phyloP scores from a whole-genome alignment of 1,140 invertebrate genomes.

The Orussus abietinus region DNA sequence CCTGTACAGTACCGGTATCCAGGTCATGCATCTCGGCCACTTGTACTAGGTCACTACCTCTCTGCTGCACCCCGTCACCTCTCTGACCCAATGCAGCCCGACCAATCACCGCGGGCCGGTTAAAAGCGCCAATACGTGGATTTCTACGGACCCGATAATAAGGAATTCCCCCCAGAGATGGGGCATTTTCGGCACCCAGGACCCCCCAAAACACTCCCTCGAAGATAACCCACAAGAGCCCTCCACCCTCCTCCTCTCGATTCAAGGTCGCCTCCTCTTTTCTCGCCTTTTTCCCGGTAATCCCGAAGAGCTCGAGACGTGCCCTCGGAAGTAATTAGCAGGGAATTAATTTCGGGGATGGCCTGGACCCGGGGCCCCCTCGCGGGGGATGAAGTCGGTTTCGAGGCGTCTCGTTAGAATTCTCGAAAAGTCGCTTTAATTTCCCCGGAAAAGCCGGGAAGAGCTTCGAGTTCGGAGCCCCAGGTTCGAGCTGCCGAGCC shows the following conservation, averaged over 20 bases:
- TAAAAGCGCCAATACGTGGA: neutral
- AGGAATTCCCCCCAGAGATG: no score
- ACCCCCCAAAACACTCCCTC: neutral
- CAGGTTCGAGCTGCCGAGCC: no score
- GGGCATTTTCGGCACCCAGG: constrained; percentile 2
- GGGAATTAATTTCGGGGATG: no score
- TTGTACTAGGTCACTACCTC: constrained; percentile 45
- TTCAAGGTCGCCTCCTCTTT: neutral
- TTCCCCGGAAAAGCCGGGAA: no score
- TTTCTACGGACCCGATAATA: no score
- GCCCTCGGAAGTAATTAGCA: no score
- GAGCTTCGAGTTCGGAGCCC: no score
- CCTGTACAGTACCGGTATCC: constrained; percentile 44
- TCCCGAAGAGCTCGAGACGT: no score
- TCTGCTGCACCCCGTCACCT: constrained; percentile 15
- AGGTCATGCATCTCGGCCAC: constrained; percentile 49
- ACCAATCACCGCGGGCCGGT: neutral
- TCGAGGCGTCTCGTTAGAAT: no score
- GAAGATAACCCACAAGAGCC: neutral
- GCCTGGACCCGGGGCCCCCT: no score
- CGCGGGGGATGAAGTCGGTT: no score
- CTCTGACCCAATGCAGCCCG: constrained; percentile 5
- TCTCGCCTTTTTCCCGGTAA: constrained; percentile 4
- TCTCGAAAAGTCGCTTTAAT: no score
- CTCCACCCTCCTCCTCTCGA: neutral